These are phyloP conservation scores for Parascotia fuliginaria DNA, from an alignment of 2,888 invertebrate species.

Conservation along the genomic window DNA sequence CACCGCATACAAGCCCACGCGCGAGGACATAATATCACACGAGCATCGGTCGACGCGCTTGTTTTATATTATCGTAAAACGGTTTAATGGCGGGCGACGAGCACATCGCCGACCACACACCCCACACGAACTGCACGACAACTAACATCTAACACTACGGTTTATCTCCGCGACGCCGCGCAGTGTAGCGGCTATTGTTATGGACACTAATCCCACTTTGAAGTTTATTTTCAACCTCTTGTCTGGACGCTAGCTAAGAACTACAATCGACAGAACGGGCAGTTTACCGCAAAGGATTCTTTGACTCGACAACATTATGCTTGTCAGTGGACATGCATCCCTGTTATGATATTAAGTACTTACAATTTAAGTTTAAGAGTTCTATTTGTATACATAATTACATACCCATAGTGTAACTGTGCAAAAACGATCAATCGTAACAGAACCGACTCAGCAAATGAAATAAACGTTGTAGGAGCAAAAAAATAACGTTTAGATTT, in stretches of 20 bases:
- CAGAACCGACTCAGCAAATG: no score
- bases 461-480: no score
- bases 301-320: background rate
- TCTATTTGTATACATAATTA: no score
- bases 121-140: background rate
- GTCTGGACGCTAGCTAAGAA: background rate
- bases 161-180: background rate
- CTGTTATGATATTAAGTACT: no score
- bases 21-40: constrained; percentile 15
- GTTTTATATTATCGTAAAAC: constrained; percentile 27
- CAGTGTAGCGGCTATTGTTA: background rate
- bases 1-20: constrained; percentile 34
- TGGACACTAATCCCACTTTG: constrained; percentile 6
- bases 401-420: no score
- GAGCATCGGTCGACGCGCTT: constrained; percentile 3
- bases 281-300: background rate
- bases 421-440: no score
- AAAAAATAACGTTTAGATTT: no score
- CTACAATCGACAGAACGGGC: background rate
- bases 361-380: no score
- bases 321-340: no score
- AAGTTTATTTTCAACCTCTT: constrained; percentile 5
- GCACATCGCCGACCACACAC: background rate
- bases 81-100: constrained; percentile 19
- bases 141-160: constrained; percentile 2